phyloP scores from a whole-genome alignment of 2,888 invertebrate genomes.

The Synanthedon vespiformis region DNA sequence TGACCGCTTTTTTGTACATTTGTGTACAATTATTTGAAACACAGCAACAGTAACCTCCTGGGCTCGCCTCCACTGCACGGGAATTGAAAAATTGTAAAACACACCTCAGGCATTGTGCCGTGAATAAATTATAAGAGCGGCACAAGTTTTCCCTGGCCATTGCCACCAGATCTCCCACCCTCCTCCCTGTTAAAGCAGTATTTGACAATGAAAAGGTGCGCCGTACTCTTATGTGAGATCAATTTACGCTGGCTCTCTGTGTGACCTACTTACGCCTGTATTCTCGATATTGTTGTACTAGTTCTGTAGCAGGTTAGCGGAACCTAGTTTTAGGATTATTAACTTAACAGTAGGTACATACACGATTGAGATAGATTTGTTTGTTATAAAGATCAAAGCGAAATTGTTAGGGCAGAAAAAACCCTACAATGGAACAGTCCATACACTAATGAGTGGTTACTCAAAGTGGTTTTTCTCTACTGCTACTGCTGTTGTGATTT shows the following conservation, averaged over 20 bases:
- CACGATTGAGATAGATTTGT: too few relatives aligned
- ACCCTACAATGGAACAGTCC: too few relatives aligned
- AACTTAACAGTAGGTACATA: slow-evolving; percentile 20
- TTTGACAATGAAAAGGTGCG: slow-evolving; percentile 8
- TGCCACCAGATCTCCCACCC: slow-evolving; percentile 23
- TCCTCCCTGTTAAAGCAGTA: background rate
- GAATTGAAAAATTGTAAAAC: slow-evolving; percentile 49
- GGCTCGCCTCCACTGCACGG: slow-evolving; percentile 18
- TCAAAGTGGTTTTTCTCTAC: too few relatives aligned
- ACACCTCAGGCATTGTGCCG: slow-evolving; percentile 49
- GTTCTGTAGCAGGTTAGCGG: slow-evolving; percentile 41
- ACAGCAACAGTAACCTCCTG: slow-evolving; percentile 12
- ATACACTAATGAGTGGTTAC: too few relatives aligned
- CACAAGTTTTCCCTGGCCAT: slow-evolving; percentile 37
- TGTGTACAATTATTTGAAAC: slow-evolving; percentile 21
- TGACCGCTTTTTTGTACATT: slow-evolving; percentile 19
- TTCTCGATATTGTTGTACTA: slow-evolving; percentile 53
- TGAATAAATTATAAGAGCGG: slow-evolving; percentile 59
- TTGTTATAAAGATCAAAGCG: too few relatives aligned
- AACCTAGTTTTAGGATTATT: slow-evolving; percentile 39
- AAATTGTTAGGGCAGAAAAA: too few relatives aligned
- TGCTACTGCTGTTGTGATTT: too few relatives aligned
- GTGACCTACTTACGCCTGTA: slow-evolving; percentile 52
- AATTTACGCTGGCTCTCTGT: slow-evolving; percentile 25
- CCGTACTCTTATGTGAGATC: slow-evolving; percentile 32